Conservation (phyloP, 2,888 invertebrate species). For the Mellilla xanthometata region DNA sequence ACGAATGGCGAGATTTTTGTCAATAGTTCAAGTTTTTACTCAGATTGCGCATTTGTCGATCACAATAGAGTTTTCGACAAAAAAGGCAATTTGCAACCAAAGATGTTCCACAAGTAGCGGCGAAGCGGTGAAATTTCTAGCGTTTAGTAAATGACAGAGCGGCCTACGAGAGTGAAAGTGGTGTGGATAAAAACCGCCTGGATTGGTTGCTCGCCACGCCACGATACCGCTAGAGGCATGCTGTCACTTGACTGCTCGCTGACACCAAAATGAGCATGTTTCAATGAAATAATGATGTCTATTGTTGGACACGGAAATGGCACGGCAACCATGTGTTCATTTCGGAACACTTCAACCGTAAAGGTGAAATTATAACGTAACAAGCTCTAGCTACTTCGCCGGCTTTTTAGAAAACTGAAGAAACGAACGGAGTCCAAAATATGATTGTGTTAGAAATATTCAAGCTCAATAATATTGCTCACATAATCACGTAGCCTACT, state of each 20-base stretch:
- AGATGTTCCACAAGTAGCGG: slow-evolving; percentile 41
- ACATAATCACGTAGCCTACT: background rate
- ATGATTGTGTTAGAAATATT: background rate
- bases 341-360: slow-evolving; percentile 25
- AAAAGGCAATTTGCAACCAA: slow-evolving; percentile 34
- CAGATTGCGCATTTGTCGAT: background rate
- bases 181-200: slow-evolving; percentile 47
- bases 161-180: slow-evolving; percentile 49
- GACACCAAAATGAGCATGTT: slow-evolving; percentile 28
- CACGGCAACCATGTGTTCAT: slow-evolving; percentile 27
- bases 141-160: slow-evolving; percentile 39
- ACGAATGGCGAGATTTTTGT: slow-evolving; percentile 2
- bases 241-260: slow-evolving; percentile 36
- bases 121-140: slow-evolving; percentile 49
- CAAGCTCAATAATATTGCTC: slow-evolving; percentile 11
- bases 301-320: slow-evolving; percentile 30
- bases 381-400: slow-evolving; percentile 13
- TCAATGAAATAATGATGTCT: slow-evolving; percentile 21
- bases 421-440: background rate
- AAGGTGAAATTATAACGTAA: slow-evolving; percentile 17
- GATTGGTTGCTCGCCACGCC: slow-evolving; percentile 8
- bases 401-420: background rate
- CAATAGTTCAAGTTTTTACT: slow-evolving; percentile 1
- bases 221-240: slow-evolving; percentile 24
- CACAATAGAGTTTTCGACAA: slow-evolving; percentile 10